A percentile compares a stretch with the other conserved stretches of the same genome.
Conservation (phyloP, 2,888 invertebrate genomes). For the Tyria jacobaeae region DNA sequence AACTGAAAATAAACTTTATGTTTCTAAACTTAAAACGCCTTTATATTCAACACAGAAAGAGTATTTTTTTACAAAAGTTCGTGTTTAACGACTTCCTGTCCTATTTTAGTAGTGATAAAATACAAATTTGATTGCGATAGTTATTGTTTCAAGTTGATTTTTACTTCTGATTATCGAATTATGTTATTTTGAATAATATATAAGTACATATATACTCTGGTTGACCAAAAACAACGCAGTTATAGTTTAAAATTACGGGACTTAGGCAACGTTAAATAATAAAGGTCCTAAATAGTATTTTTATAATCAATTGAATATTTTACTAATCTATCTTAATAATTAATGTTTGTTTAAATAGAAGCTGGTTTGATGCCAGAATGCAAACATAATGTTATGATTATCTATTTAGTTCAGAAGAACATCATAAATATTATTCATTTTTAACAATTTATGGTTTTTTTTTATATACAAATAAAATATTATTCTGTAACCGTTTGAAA, state of each 20-base stretch:
- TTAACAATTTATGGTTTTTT: slow-evolving; percentile 16
- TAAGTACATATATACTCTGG: slow-evolving; percentile 19
- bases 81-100: slow-evolving; percentile 78
- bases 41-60: slow-evolving; percentile 16
- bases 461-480: slow-evolving; percentile 19
- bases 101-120: slow-evolving; percentile 79
- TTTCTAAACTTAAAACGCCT: slow-evolving; percentile 16
- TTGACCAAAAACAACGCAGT: slow-evolving; percentile 14
- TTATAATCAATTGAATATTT: neutral
- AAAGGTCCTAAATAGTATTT: neutral
- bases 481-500: slow-evolving; percentile 13
- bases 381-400: slow-evolving; percentile 21
- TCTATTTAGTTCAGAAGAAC: slow-evolving; percentile 38
- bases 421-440: slow-evolving; percentile 25
- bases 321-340: neutral
- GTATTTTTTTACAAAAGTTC: slow-evolving; percentile 67
- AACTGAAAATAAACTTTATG: slow-evolving; percentile 50
- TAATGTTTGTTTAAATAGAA: slow-evolving; percentile 11
- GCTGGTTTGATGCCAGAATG: slow-evolving; percentile 34
- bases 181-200: slow-evolving; percentile 12
- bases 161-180: slow-evolving; percentile 24
- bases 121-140: slow-evolving; percentile 70
- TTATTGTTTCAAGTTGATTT: slow-evolving; percentile 52
- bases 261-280: neutral
- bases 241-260: neutral